These are phyloP conservation scores for Platanista minor DNA, from an alignment of 2,113 vertebrate species.

Conservation along the genomic window DNA sequence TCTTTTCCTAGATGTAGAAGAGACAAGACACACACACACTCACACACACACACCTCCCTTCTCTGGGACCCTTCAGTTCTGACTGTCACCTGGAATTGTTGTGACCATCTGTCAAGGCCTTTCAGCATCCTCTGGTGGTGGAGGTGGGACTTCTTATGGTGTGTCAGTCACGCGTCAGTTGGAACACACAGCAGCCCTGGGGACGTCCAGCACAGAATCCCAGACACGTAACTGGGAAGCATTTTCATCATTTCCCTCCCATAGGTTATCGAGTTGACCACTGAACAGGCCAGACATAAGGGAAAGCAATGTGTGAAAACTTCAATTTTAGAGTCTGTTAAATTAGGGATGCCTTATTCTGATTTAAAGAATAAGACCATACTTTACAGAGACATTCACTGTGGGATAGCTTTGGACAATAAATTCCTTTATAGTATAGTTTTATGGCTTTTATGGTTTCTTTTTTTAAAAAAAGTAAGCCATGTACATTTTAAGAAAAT, in stretches of 20 bases:
- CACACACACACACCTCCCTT: not conserved
- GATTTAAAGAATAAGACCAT: not conserved
- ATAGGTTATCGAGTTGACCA: too few relatives aligned
- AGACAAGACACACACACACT: not conserved
- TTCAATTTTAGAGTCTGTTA: not conserved
- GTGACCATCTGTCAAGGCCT: not conserved
- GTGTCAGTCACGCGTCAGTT: not conserved
- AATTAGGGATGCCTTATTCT: not conserved
- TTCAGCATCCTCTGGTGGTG: not conserved
- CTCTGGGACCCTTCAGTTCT: not conserved
- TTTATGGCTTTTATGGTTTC: not conserved
- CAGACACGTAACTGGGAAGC: not conserved
- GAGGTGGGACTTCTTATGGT: not conserved
- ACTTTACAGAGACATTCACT: not conserved
- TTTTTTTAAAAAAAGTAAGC: not conserved
- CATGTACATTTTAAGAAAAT: not conserved
- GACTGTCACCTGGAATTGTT: not conserved
- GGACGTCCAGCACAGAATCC: not conserved
- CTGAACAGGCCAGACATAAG: rapidly evolving
- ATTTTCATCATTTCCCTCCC: not conserved
- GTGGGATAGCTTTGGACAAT: not conserved
- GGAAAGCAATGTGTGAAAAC: not conserved
- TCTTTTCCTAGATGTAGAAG: not conserved
- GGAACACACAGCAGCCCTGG: not conserved
- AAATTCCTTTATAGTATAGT: not conserved